Evolutionary conservation across 2,113 vertebrate genomes (phyloP).

Genomic region (Oncorhynchus masou): DNA sequence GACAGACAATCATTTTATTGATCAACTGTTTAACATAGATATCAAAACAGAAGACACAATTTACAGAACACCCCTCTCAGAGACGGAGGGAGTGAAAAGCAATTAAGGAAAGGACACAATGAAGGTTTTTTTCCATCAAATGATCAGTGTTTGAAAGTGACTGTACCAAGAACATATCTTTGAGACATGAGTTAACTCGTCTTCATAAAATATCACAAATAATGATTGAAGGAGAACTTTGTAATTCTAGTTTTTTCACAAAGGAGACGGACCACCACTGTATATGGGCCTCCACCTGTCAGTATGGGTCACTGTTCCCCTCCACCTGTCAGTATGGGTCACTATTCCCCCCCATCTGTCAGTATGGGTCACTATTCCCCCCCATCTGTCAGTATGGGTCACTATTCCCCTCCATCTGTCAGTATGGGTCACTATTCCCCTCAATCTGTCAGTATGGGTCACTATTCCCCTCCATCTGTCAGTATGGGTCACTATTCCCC

Average conservation of each 20-base stretch:
- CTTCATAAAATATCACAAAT: slow-evolving; percentile 47
- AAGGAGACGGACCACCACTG: slow-evolving; percentile 19
- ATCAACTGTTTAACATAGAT: neutral
- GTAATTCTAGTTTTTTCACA: slow-evolving; percentile 23
- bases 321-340: too few species aligned
- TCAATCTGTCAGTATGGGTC: too few species aligned
- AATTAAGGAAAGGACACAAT: neutral
- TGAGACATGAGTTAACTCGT: too few species aligned
- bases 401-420: too few species aligned
- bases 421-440: too few species aligned
- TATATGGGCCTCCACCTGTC: slow-evolving; percentile 23
- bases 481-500: too few species aligned
- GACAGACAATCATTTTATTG: slow-evolving; percentile 8
- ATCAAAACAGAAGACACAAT: neutral
- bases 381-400: too few species aligned
- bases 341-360: too few species aligned
- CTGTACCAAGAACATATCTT: slow-evolving; percentile 43
- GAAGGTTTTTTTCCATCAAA: slow-evolving; percentile 22
- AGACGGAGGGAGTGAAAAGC: neutral
- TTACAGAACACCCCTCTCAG: neutral
- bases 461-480: too few species aligned
- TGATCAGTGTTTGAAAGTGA: slow-evolving; percentile 39
- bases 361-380: too few species aligned
- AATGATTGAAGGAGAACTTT: slow-evolving; percentile 34
- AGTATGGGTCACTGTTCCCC: too few species aligned